These are phyloP conservation scores for Lepidonotus clava DNA, from an alignment of 2,888 invertebrate genomes.

Conservation along the genomic window DNA sequence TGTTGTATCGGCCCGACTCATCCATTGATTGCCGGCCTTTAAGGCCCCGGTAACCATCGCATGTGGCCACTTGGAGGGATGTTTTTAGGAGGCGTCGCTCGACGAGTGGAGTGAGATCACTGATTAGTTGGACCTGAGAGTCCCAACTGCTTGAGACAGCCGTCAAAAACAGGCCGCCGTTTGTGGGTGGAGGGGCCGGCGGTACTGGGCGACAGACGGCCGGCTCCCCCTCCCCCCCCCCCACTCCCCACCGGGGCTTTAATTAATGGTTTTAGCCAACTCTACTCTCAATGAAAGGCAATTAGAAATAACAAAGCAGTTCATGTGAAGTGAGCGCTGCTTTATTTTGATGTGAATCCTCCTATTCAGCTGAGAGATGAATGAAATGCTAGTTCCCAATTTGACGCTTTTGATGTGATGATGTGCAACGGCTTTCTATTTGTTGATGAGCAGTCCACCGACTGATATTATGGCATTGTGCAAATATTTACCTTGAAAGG, in stretches of 20 bases:
- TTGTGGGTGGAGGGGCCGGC: too few species aligned
- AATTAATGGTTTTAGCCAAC: not conserved
- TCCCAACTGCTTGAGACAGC: too few species aligned
- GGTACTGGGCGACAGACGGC: too few species aligned
- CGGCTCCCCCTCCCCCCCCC: too few species aligned
- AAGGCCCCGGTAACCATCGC: not conserved
- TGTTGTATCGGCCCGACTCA: too few species aligned
- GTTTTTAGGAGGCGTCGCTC: not conserved
- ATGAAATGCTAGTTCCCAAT: not conserved
- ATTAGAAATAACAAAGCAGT: slow-evolving; percentile 33
- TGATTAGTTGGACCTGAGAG: not conserved
- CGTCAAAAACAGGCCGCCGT: too few species aligned
- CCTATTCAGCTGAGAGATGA: not conserved
- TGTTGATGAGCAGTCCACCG: too few species aligned
- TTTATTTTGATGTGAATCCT: not conserved
- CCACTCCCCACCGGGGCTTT: not conserved
- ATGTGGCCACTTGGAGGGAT: not conserved
- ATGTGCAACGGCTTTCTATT: too few species aligned
- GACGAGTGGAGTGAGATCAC: not conserved
- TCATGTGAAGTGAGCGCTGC: not conserved
- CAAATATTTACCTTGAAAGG: too few species aligned
- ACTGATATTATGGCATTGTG: too few species aligned
- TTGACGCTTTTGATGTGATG: not conserved
- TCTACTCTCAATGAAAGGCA: slow-evolving; percentile 24
- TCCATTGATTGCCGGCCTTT: not conserved